phyloP scores from a whole-genome alignment of 2,797 vertebrate species.

The Lophius americanus region DNA sequence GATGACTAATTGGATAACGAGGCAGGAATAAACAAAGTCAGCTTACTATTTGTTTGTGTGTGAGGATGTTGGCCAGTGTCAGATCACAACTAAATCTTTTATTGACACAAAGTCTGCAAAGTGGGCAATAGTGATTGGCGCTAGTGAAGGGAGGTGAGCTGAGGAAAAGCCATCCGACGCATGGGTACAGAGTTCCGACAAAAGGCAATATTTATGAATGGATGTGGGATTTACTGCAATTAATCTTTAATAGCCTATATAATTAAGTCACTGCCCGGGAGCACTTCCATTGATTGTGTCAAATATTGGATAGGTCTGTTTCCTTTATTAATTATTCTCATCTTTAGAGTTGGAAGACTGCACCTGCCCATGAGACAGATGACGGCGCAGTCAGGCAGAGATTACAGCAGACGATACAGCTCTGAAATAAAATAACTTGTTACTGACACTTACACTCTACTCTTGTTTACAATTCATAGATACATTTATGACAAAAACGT shows the following conservation, averaged over 20 bases:
- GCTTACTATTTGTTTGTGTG: slow-evolving; percentile 30
- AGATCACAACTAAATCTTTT: slow-evolving; percentile 23
- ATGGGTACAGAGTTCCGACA: slow-evolving; percentile 1
- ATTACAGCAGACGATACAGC: no score
- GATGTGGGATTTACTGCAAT: not conserved
- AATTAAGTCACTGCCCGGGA: not conserved
- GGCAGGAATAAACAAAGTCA: slow-evolving; percentile 52
- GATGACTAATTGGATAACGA: slow-evolving; percentile 63
- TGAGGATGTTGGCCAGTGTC: slow-evolving; percentile 34
- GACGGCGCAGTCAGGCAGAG: not conserved
- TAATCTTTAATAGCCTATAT: not conserved
- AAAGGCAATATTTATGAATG: slow-evolving; percentile 11
- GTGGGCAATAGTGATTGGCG: slow-evolving; percentile 38
- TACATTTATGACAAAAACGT: no score
- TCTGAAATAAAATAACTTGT: no score
- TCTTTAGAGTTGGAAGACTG: not conserved
- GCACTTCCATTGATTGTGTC: not conserved
- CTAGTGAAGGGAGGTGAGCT: slow-evolving; percentile 35
- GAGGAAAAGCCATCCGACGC: slow-evolving; percentile 25
- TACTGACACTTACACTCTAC: no score
- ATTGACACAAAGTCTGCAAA: slow-evolving; percentile 51
- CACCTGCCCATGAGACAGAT: not conserved
- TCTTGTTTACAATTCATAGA: no score
- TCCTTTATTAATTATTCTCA: not conserved
- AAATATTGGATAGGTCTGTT: not conserved